Conservation (phyloP, 2,797 vertebrate genomes). For the Limnodromus scolopaceus region DNA sequence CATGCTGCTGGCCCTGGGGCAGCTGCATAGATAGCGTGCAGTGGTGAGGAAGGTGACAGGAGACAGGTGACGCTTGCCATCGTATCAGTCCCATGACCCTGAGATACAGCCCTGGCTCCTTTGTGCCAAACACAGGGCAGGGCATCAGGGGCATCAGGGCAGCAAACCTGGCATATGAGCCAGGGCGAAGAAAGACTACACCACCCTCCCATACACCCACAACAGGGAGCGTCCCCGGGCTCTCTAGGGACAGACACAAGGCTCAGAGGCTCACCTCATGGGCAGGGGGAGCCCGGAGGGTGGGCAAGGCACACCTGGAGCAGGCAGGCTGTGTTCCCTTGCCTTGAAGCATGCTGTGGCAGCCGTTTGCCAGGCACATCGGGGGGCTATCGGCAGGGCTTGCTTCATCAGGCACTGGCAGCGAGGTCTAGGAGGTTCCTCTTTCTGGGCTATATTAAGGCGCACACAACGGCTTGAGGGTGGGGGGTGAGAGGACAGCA, state of each 20-base stretch:
- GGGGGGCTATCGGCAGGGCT: background rate
- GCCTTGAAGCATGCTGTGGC: fast-evolving
- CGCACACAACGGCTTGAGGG: background rate
- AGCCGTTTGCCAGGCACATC: background rate
- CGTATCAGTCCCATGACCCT: fast-evolving
- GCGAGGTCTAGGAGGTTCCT: background rate
- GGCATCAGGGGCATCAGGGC: background rate
- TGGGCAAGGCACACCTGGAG: background rate
- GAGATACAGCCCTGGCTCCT: background rate
- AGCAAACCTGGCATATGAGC: background rate
- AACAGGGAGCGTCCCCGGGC: fast-evolving
- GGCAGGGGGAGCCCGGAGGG: background rate
- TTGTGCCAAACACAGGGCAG: background rate
- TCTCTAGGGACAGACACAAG: background rate
- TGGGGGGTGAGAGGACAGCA: constrained; percentile 21
- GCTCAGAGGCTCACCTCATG: background rate
- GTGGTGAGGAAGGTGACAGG: background rate
- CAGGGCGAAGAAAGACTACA: background rate
- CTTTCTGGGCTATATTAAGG: constrained; percentile 45
- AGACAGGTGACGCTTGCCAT: background rate
- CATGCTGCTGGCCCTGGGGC: background rate
- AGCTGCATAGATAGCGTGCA: fast-evolving
- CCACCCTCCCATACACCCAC: fast-evolving
- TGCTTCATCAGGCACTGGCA: background rate
- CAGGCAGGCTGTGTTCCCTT: fast-evolving